phyloP scores from a whole-genome alignment of 2,888 invertebrate genomes.

The Sycophila texana region DNA sequence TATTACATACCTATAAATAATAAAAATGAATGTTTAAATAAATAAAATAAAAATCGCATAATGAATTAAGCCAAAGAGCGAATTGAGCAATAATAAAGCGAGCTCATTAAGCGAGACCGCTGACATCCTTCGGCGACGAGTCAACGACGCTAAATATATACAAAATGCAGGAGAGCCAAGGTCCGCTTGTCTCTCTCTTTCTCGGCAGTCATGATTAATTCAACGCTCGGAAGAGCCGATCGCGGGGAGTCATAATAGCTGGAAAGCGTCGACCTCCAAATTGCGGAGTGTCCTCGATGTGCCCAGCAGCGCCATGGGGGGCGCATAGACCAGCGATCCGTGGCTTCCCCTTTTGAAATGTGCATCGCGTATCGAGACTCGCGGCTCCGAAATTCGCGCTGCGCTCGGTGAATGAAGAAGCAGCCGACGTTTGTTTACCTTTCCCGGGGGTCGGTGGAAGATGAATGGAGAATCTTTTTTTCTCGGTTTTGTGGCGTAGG shows the following conservation, averaged over 20 bases:
- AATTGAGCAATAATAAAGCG: conserved; percentile 2
- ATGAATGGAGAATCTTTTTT: too few relatives aligned
- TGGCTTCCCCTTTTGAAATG: conserved; percentile 16
- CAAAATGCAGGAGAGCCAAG: conserved; percentile 43
- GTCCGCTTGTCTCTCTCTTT: conserved; percentile 6
- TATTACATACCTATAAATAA: not conserved
- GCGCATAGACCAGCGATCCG: conserved; percentile 23
- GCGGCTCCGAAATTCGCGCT: not conserved
- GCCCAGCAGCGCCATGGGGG: not conserved
- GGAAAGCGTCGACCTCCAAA: conserved; percentile 47
- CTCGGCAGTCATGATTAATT: conserved; percentile 41
- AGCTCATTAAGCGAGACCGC: not conserved
- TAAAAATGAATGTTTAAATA: not conserved
- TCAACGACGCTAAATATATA: conserved; percentile 5
- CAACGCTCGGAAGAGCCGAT: conserved; percentile 32
- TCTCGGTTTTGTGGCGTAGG: too few relatives aligned
- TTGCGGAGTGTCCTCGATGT: conserved; percentile 44
- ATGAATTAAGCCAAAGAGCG: not conserved
- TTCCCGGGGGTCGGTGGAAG: not conserved
- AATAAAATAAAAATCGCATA: not conserved
- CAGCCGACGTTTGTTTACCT: not conserved
- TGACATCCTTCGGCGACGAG: conserved; percentile 34
- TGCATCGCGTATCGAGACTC: conserved; percentile 26
- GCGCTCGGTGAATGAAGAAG: not conserved
- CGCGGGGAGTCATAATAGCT: conserved; percentile 5